Conservation (phyloP, 2,888 invertebrate species). For the Aelia acuminata region DNA sequence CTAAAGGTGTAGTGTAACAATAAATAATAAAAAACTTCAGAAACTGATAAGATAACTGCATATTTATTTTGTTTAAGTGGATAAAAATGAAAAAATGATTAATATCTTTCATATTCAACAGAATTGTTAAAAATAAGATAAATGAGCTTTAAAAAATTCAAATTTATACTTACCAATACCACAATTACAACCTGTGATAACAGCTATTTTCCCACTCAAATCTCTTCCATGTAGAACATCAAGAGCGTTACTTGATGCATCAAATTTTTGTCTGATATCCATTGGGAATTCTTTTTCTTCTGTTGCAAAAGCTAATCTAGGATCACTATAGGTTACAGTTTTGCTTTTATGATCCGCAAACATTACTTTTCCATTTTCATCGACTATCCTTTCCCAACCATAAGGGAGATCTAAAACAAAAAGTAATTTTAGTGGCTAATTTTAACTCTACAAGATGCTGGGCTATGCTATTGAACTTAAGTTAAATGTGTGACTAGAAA, state of each 20-base stretch:
- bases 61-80: not conserved
- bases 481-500: no score
- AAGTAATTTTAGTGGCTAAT: not conserved
- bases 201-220: slow-evolving; percentile 84
- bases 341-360: slow-evolving; percentile 85
- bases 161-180: slow-evolving; percentile 80
- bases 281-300: slow-evolving; percentile 82
- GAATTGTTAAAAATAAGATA: no score
- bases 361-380: slow-evolving; percentile 81
- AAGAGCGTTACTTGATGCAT: slow-evolving; percentile 86
- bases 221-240: slow-evolving; percentile 91
- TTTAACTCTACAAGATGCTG: no score
- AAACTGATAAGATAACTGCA: not conserved
- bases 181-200: slow-evolving; percentile 91
- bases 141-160: no score
- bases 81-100: slow-evolving; percentile 39
- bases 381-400: slow-evolving; percentile 87
- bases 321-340: slow-evolving; percentile 89
- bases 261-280: slow-evolving; percentile 88
- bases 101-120: no score
- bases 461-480: no score
- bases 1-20: not conserved
- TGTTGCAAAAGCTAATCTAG: slow-evolving; percentile 90
- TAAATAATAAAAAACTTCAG: not conserved
- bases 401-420: slow-evolving; percentile 79